phyloP scores from a whole-genome alignment of 2,113 vertebrate species.

The Candoia aspera region DNA sequence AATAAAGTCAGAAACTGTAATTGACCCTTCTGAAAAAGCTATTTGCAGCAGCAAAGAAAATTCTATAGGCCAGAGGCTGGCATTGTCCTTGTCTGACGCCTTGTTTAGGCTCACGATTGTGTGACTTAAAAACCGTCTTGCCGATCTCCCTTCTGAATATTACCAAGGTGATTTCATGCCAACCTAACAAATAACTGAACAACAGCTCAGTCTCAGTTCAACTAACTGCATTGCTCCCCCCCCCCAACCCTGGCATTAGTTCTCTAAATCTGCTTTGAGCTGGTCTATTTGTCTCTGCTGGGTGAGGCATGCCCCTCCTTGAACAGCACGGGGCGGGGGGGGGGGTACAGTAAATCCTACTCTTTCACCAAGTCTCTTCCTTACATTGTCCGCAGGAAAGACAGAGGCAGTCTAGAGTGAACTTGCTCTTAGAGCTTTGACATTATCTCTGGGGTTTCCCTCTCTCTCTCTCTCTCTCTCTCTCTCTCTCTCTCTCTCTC shows the following conservation, averaged over 20 bases:
- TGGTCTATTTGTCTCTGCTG: constrained; percentile 11
- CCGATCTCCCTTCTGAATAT: constrained; percentile 24
- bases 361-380: constrained; percentile 21
- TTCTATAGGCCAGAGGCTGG: neutral
- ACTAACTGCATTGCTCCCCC: neutral
- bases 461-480: too few relatives aligned
- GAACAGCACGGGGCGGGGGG: neutral
- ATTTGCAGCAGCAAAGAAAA: neutral
- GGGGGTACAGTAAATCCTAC: constrained; percentile 19
- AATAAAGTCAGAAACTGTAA: neutral
- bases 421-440: neutral
- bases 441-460: neutral
- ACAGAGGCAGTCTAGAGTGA: neutral
- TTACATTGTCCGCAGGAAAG: neutral
- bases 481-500: too few relatives aligned
- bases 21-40: neutral
- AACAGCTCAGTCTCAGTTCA: neutral
- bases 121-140: neutral
- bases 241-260: neutral
- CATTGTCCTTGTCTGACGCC: neutral
- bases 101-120: neutral
- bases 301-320: neutral
- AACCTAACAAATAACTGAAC: constrained; percentile 37
- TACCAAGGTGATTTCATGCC: constrained; percentile 37
- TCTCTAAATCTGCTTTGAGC: constrained; percentile 13